Conservation (phyloP, 2,113 vertebrate genomes). For the Passer montanus region DNA sequence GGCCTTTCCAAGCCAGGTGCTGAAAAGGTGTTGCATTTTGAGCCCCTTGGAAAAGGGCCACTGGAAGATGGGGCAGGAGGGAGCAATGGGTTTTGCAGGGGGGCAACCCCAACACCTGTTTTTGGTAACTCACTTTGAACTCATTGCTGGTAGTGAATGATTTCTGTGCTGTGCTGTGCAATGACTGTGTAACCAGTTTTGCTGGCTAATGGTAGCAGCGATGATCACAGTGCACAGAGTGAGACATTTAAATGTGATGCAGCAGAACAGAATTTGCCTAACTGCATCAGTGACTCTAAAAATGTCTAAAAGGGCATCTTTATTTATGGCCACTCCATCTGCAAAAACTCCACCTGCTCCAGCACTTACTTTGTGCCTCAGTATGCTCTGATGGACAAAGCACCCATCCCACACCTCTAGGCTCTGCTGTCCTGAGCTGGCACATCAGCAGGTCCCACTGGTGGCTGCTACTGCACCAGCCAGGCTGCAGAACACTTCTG, state of each 20-base stretch:
- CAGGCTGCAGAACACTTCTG: neutral
- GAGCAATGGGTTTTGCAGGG: neutral
- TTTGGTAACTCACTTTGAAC: neutral
- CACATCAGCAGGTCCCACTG: neutral
- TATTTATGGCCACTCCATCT: neutral
- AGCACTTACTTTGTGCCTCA: neutral
- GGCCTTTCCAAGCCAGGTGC: neutral
- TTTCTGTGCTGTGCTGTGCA: neutral
- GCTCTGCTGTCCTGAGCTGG: neutral
- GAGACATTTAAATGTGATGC: neutral
- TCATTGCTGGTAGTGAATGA: neutral
- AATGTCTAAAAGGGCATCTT: neutral
- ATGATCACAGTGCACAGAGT: neutral
- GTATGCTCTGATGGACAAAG: too few species aligned
- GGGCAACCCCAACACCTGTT: neutral
- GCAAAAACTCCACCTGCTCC: neutral
- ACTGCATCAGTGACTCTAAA: neutral
- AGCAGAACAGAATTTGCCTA: neutral
- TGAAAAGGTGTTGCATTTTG: neutral
- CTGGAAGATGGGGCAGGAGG: neutral
- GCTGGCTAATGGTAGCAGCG: neutral
- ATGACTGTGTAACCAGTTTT: neutral
- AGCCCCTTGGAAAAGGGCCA: neutral
- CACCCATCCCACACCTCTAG: accelerated
- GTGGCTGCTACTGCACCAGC: neutral